phyloP scores from a whole-genome alignment of 2,888 invertebrate genomes.

The Erannis defoliaria region DNA sequence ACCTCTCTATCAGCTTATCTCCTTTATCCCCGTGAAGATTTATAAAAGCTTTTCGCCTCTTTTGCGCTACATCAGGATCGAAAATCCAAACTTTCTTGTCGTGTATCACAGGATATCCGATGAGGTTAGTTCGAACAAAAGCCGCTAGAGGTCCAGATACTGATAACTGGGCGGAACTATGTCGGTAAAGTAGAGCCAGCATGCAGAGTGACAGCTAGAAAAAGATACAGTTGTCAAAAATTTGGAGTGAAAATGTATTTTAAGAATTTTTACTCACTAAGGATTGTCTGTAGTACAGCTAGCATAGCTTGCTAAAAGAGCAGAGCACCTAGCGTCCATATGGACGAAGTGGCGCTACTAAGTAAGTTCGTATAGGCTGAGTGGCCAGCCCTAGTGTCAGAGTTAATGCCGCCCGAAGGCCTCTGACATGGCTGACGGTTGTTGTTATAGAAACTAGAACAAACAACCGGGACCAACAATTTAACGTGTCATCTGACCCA shows the following conservation, averaged over 20 bases:
- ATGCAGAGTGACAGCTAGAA: conserved; percentile 65
- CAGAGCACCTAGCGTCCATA: no score
- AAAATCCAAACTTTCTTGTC: conserved; percentile 87
- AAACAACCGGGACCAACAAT: no score
- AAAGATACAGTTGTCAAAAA: conserved; percentile 29
- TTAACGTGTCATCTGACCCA: no score
- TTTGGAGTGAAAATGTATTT: background rate
- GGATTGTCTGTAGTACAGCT: no score
- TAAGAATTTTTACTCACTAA: background rate
- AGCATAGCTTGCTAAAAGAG: no score
- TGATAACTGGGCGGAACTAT: conserved; percentile 47
- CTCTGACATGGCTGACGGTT: no score
- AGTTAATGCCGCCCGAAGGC: no score
- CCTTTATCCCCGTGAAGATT: conserved; percentile 88
- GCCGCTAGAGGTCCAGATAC: conserved; percentile 64
- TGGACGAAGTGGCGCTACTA: no score
- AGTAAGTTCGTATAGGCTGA: no score
- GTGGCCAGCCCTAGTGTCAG: no score
- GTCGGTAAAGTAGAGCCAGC: conserved; percentile 57
- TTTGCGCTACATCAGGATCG: conserved; percentile 88
- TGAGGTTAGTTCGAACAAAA: conserved; percentile 82
- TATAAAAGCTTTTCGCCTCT: conserved; percentile 87
- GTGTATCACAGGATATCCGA: conserved; percentile 88
- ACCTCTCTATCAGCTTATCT: conserved; percentile 87
- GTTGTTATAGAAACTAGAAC: no score